Conservation (phyloP, 2,888 invertebrate genomes). For the Exocentrus adspersus region DNA sequence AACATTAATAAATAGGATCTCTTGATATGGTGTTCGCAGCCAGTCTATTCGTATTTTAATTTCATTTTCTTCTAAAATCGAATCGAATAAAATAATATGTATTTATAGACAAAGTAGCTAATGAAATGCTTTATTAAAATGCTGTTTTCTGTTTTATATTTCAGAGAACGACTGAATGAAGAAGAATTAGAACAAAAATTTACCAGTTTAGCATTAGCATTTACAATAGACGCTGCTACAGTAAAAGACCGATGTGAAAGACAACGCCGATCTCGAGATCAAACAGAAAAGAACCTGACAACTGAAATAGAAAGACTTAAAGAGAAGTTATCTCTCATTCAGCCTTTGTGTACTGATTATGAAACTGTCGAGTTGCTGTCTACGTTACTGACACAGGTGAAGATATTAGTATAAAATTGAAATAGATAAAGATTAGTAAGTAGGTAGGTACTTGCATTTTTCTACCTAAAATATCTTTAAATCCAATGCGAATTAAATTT, state of each 20-base stretch:
- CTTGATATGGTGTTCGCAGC: no score
- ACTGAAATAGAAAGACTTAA: constrained; percentile 65
- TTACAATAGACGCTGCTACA: constrained; percentile 69
- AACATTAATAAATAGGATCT: not conserved
- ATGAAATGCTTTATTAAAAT: no score
- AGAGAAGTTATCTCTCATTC: constrained; percentile 61
- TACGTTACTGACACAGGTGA: constrained; percentile 65
- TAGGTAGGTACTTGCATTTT: no score
- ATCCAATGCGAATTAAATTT: no score
- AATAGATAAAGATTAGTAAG: no score
- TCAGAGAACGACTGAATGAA: constrained; percentile 58
- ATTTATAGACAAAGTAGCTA: no score
- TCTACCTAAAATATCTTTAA: no score
- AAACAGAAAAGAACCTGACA: constrained; percentile 69
- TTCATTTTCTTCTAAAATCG: no score
- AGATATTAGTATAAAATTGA: not conserved
- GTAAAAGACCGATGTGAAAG: constrained; percentile 67
- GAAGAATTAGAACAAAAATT: constrained; percentile 67
- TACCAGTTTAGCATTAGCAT: constrained; percentile 67
- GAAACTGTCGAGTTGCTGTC: constrained; percentile 66
- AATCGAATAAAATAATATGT: no score
- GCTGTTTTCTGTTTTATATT: constrained; percentile 39
- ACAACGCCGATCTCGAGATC: constrained; percentile 68
- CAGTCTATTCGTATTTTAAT: no score
- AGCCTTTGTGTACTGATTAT: constrained; percentile 64